A percentile compares a stretch with the other conserved stretches of the same genome.
phyloP scores from a whole-genome alignment of 1,140 invertebrate genomes.

The Argopecten irradians region DNA sequence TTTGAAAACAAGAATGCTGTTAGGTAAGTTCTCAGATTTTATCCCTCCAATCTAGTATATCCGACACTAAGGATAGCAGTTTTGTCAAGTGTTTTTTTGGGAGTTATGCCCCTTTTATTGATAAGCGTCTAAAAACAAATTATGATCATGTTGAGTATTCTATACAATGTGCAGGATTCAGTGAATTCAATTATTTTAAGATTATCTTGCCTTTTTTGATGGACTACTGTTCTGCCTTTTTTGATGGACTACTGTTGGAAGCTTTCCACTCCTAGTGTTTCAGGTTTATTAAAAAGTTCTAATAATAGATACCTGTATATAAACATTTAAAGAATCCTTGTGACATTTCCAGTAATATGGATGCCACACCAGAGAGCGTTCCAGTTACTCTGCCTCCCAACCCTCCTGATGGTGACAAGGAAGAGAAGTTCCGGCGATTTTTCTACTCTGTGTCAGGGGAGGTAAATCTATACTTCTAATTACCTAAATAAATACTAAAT shows the following conservation, averaged over 20 bases:
- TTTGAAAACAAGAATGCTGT: slow-evolving; percentile 85
- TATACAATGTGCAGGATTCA: too few species aligned
- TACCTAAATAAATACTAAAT: neutral
- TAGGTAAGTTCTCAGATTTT: slow-evolving; percentile 62
- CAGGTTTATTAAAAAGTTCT: neutral
- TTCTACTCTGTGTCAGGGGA: slow-evolving; percentile 92
- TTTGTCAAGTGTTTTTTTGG: neutral
- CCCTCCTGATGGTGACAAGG: slow-evolving; percentile 60
- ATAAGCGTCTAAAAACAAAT: neutral
- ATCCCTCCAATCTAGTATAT: too few species aligned
- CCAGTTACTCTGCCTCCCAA: slow-evolving; percentile 52
- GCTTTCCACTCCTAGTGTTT: neutral
- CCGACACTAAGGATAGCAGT: too few species aligned
- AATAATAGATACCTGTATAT: neutral
- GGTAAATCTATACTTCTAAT: slow-evolving; percentile 73
- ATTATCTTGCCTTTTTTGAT: too few species aligned
- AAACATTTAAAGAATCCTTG: neutral
- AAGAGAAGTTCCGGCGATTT: slow-evolving; percentile 83
- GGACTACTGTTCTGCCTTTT: neutral
- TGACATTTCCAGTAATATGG: slow-evolving; percentile 56
- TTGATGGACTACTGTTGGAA: neutral
- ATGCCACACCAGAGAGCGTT: slow-evolving; percentile 64
- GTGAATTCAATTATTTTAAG: too few species aligned
- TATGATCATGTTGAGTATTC: neutral
- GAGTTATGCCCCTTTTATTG: neutral